Conservation (phyloP, 2,113 vertebrate species). For the Boleophthalmus pectinirostris region DNA sequence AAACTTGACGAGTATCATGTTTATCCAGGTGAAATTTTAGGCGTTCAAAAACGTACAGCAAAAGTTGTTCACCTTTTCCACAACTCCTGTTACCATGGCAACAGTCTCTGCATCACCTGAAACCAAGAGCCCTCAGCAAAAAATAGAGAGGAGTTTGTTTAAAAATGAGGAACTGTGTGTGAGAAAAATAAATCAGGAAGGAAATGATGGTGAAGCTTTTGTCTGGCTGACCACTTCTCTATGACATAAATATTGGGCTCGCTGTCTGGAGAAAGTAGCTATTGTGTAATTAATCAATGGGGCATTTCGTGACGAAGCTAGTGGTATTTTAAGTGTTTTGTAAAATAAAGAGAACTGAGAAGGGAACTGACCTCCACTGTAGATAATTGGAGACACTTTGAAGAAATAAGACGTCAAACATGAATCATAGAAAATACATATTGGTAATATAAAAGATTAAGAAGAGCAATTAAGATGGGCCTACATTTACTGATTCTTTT, state of each 20-base stretch:
- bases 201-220: neutral
- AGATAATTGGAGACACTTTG: neutral
- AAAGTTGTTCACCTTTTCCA: conserved; percentile 1
- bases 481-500: no score
- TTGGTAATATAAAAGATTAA: no score
- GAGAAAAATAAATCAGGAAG: neutral
- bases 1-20: no score
- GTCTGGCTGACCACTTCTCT: neutral
- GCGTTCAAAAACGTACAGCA: neutral
- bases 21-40: no score
- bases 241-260: neutral
- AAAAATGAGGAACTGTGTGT: neutral
- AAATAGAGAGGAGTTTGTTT: neutral
- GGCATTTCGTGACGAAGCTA: neutral
- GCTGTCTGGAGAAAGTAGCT: neutral
- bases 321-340: neutral
- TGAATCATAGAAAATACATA: no score
- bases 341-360: no score
- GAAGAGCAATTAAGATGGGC: no score
- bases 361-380: neutral
- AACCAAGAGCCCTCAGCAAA: neutral
- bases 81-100: conserved; percentile 1
- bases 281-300: neutral
- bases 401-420: no score
- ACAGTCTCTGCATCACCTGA: conserved; percentile 6